Evolutionary conservation across 2,797 vertebrate species (phyloP).

Genomic region (Coendou prehensilis): DNA sequence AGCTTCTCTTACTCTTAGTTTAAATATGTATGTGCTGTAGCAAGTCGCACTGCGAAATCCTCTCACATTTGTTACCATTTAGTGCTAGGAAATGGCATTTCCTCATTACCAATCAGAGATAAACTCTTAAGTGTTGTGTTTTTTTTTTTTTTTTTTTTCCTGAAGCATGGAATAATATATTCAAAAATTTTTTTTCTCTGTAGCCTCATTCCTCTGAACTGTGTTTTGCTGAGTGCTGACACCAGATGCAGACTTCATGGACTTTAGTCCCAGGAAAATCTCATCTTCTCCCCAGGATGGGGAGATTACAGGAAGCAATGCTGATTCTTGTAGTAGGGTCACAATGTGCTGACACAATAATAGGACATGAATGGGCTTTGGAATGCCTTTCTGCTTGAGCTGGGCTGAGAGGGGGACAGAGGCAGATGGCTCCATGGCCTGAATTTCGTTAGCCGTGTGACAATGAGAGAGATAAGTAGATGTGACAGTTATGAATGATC

Average conservation of each 20-base stretch:
- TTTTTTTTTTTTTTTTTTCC: background rate
- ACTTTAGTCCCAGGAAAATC: slow-evolving; percentile 51
- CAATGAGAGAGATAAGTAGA: slow-evolving; percentile 96
- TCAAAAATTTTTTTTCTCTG: slow-evolving; percentile 28
- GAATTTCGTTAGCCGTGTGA: slow-evolving; percentile 91
- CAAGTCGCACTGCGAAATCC: slow-evolving; percentile 62
- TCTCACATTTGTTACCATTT: slow-evolving; percentile 61
- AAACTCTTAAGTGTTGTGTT: slow-evolving; percentile 72
- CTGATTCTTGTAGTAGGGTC: background rate
- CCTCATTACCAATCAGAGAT: slow-evolving; percentile 70
- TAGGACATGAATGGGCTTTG: slow-evolving; percentile 63
- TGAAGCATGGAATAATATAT: slow-evolving; percentile 45
- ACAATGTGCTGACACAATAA: background rate
- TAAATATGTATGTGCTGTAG: slow-evolving; percentile 49
- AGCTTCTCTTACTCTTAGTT: slow-evolving; percentile 47
- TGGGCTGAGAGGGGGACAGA: slow-evolving; percentile 33
- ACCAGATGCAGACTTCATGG: slow-evolving; percentile 16
- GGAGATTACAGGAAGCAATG: slow-evolving; percentile 17
- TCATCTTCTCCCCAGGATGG: background rate
- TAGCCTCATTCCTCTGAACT: slow-evolving; percentile 3
- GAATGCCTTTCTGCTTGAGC: slow-evolving; percentile 56
- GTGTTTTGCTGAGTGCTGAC: slow-evolving; percentile 32
- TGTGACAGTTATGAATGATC: slow-evolving; percentile 97
- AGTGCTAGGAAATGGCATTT: slow-evolving; percentile 65
- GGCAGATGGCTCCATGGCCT: slow-evolving; percentile 88